Evolutionary conservation across 2,888 invertebrate genomes (phyloP).

Genomic region (Crepidodera aurea): DNA sequence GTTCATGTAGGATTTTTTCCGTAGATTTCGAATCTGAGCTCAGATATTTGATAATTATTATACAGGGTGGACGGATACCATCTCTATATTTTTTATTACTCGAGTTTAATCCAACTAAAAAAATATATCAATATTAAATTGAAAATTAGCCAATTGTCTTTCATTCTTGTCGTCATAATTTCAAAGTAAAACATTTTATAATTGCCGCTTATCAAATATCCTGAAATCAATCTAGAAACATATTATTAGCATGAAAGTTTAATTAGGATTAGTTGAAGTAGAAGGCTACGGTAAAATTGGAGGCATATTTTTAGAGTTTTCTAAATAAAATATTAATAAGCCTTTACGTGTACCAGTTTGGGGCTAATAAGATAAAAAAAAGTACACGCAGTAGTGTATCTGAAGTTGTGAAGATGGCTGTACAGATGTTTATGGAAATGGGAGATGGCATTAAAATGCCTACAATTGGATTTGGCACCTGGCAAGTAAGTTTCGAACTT

Average conservation of each 20-base stretch:
- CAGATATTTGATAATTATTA: too few species aligned
- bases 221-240: too few species aligned
- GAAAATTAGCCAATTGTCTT: too few species aligned
- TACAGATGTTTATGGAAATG: constrained; percentile 60
- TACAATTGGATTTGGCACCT: constrained; percentile 46
- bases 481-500: constrained; percentile 38
- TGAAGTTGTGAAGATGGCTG: constrained; percentile 4
- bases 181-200: too few species aligned
- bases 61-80: too few species aligned
- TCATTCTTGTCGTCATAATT: too few species aligned
- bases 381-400: not conserved
- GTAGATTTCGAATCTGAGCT: too few species aligned
- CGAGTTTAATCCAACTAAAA: too few species aligned
- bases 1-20: too few species aligned
- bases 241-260: not conserved
- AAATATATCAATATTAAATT: too few species aligned
- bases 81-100: too few species aligned
- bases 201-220: too few species aligned
- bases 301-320: not conserved
- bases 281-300: not conserved
- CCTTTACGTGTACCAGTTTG: constrained; percentile 1
- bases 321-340: constrained; percentile 1
- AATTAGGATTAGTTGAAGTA: not conserved
- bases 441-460: constrained; percentile 57
- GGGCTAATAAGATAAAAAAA: not conserved